phyloP scores from a whole-genome alignment of 2,797 vertebrate species.

The Antrozous pallidus region DNA sequence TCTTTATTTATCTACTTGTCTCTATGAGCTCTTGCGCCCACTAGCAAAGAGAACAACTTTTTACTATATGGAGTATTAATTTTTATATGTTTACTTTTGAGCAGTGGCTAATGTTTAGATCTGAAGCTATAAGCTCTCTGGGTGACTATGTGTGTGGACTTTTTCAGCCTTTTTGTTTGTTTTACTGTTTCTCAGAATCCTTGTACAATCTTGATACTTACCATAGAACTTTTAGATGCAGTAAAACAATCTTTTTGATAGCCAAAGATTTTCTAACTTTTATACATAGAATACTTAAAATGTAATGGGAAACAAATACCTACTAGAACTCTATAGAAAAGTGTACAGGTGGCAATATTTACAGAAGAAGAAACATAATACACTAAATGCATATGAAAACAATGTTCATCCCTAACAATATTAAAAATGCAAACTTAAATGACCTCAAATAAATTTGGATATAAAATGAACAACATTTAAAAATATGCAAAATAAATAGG shows the following conservation, averaged over 20 bases:
- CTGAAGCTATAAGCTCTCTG: not conserved
- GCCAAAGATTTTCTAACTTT: not conserved
- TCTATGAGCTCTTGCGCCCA: not conserved
- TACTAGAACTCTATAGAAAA: not conserved
- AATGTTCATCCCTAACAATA: not conserved
- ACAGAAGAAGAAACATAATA: not conserved
- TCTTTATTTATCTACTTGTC: not conserved
- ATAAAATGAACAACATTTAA: not conserved
- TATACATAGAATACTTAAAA: not conserved
- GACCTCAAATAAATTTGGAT: not conserved
- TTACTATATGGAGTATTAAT: not conserved
- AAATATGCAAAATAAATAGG: constrained; percentile 1
- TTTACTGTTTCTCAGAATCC: not conserved
- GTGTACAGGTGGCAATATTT: not conserved
- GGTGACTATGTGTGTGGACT: not conserved
- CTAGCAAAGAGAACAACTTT: not conserved
- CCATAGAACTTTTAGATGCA: not conserved
- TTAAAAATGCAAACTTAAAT: constrained; percentile 3
- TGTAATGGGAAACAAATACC: not conserved
- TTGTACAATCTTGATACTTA: not conserved
- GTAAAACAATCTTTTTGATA: not conserved
- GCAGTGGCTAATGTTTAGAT: not conserved
- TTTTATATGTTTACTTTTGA: not conserved
- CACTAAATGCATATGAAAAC: not conserved
- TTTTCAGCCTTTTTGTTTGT: not conserved